Base-by-base conservation (phyloP, 2,797 vertebrate species). In the Dicrostonyx torquatus region DNA sequence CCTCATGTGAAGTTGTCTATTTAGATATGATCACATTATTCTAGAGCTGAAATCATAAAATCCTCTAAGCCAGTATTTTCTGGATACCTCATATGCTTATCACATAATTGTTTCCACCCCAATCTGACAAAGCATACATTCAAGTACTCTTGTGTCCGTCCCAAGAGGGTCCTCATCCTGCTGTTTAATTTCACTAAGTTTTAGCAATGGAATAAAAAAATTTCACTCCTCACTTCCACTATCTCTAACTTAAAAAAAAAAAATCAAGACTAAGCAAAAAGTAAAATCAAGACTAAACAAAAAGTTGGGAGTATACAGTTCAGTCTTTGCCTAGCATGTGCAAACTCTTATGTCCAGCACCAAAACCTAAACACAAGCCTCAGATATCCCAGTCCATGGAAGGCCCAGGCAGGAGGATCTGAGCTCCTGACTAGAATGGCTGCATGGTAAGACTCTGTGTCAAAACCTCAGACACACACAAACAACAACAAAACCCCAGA, bases 131-230 rank as follows among this genome's bases (percentile, higher is more conserved):
- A 89, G 60, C 9, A 0, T n/a, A 89, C 2, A 18, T 34, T 68
- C 89, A 85, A 79, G 43, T 10, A 95, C 26, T 75, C 83, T 29
- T 84, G 18, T 80, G 87, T 48, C 31, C 34, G 89, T 45, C 89
- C 26, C 31, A 91, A 55, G 53, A 93, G 18, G 10, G 77, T 55
- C 0, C 45, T 62, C 34, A 64, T 34, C 18, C 7, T 37, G 18
- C 4, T 94, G 68, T 82, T 80, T 60, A 91, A 93, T 64, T 79
- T 96, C 70, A 86, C 11, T 26, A 45, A 92, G 13, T 55, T 68
- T 95, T 45, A 64, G 6, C 68, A 94, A 48, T 89, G 5, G 20
- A 87, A 55, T 76, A 1, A 6, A 40, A 29, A 76, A 34, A 45
- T 22, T 68, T 89, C 60, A 53, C 86, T 82, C 40, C 75, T n/a